Evolutionary conservation across 2,797 vertebrate genomes (phyloP).

Genomic region (Propithecus deckenii): DNA sequence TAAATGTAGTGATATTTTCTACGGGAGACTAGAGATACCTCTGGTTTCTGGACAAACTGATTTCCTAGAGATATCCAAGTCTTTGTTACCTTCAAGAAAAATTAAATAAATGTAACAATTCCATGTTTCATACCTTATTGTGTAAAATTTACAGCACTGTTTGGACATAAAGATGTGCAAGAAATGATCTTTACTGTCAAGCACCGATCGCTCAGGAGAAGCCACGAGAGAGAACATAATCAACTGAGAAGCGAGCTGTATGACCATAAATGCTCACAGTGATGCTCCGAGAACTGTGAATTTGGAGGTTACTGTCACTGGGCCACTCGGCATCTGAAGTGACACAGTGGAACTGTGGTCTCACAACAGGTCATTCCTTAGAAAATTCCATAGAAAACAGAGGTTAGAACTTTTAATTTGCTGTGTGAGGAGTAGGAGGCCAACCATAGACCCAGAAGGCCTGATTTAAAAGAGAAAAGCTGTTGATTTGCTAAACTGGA

Average conservation of each 20-base stretch:
- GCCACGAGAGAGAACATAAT: rapidly evolving
- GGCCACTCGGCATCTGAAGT: background rate
- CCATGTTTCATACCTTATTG: background rate
- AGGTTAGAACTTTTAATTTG: background rate
- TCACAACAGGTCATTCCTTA: background rate
- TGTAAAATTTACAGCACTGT: background rate
- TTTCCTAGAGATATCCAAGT: background rate
- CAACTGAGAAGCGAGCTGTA: background rate
- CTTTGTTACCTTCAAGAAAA: background rate
- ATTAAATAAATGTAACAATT: background rate
- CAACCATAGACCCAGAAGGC: background rate
- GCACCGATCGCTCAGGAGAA: background rate
- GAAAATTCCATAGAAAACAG: background rate
- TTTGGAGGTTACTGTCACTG: too few relatives aligned
- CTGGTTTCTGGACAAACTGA: background rate
- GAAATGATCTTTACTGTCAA: background rate
- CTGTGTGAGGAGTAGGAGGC: background rate
- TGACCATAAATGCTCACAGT: background rate
- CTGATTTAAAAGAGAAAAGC: background rate
- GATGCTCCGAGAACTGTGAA: background rate
- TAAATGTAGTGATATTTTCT: background rate
- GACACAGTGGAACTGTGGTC: background rate
- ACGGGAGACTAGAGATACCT: background rate
- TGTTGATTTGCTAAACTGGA: background rate
- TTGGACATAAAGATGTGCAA: background rate